phyloP scores from a whole-genome alignment of 2,797 vertebrate genomes.

The Coendou prehensilis region DNA sequence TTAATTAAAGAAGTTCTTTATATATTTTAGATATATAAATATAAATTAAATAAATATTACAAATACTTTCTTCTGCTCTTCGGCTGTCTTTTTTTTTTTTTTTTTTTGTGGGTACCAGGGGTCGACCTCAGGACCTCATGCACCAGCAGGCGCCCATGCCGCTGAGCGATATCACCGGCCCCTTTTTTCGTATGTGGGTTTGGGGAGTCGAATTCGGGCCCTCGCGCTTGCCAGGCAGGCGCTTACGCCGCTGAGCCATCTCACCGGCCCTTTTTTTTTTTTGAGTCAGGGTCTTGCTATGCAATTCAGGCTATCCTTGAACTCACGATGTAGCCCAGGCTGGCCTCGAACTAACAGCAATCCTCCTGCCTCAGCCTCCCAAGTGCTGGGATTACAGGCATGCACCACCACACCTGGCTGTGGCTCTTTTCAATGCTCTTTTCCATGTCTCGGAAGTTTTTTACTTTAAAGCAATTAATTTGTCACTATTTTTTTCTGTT shows the following conservation, averaged over 20 bases:
- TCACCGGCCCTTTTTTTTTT: too few relatives aligned
- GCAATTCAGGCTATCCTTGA: not conserved
- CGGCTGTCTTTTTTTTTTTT: not conserved
- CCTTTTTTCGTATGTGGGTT: too few relatives aligned
- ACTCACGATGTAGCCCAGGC: not conserved
- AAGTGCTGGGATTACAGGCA: not conserved
- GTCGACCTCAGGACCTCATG: too few relatives aligned
- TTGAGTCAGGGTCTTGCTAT: too few relatives aligned
- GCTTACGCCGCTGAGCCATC: too few relatives aligned
- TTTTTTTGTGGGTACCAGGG: too few relatives aligned
- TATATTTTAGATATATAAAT: not conserved
- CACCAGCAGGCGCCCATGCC: too few relatives aligned
- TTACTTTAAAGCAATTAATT: conserved; percentile 29
- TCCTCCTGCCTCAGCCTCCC: not conserved
- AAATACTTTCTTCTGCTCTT: not conserved
- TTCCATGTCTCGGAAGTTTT: not conserved
- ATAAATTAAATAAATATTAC: not conserved
- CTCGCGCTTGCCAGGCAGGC: too few relatives aligned
- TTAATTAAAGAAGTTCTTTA: not conserved
- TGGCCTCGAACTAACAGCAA: not conserved
- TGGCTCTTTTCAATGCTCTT: not conserved
- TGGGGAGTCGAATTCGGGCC: too few relatives aligned
- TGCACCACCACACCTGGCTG: not conserved
- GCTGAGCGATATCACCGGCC: too few relatives aligned
- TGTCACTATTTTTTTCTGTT: not conserved